phyloP scores from a whole-genome alignment of 2,113 vertebrate species.

The Vulpes ferrilata region DNA sequence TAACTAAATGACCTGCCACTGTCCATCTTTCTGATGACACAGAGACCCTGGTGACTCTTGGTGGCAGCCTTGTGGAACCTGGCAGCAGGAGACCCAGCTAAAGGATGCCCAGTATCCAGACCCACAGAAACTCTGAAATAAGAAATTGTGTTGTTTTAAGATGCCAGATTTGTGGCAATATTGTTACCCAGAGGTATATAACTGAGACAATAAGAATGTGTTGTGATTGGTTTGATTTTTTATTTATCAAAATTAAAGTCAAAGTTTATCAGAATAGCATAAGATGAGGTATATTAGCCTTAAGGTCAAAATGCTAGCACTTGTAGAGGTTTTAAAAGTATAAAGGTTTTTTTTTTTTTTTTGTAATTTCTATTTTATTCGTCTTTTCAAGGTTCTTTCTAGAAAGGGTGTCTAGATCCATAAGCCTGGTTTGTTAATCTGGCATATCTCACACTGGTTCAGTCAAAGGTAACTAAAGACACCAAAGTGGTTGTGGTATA shows the following conservation, averaged over 20 bases:
- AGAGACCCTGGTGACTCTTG: background rate
- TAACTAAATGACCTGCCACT: background rate
- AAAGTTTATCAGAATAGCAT: background rate
- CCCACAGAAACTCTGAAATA: background rate
- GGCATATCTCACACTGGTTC: background rate
- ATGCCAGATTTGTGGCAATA: background rate
- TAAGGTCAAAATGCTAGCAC: background rate
- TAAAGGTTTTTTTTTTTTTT: background rate
- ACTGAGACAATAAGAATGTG: background rate
- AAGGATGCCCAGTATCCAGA: background rate
- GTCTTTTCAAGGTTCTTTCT: background rate
- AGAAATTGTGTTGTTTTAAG: background rate
- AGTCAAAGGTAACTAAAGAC: background rate
- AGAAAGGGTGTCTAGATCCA: background rate
- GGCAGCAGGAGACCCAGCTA: background rate
- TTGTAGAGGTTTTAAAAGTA: background rate
- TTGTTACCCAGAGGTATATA: background rate
- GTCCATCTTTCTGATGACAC: background rate
- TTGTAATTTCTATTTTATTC: background rate
- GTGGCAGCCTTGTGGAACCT: background rate
- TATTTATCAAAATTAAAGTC: slow-evolving; percentile 19
- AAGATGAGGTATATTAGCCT: background rate
- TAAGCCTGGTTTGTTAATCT: background rate
- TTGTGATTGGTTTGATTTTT: background rate
- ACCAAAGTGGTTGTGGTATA: background rate